phyloP scores from a whole-genome alignment of 2,888 invertebrate genomes.

The Drosophila robusta region DNA sequence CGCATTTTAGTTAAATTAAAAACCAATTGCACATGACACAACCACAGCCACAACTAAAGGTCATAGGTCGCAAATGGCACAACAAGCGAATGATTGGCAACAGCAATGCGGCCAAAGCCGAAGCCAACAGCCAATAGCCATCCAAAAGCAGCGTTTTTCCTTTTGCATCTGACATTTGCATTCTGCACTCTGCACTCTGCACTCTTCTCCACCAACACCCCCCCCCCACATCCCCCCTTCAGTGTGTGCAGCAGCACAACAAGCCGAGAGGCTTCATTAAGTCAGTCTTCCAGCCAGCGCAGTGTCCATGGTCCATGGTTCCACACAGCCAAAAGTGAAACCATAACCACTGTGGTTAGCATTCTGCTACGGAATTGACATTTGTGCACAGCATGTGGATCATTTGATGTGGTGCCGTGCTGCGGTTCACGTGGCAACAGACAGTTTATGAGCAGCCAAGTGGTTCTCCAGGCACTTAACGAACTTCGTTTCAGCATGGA shows the following conservation, averaged over 20 bases:
- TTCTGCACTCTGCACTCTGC: neutral
- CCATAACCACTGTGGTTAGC: conserved; percentile 11
- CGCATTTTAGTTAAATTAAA: conserved; percentile 78
- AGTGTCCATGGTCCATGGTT: too few relatives aligned
- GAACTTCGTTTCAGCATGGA: conserved; percentile 1
- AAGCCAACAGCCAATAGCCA: conserved; percentile 8
- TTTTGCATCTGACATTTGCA: conserved; percentile 55
- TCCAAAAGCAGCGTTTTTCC: conserved; percentile 15
- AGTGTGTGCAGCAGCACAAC: neutral
- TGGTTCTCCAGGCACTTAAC: neutral
- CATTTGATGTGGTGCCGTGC: conserved; percentile 8
- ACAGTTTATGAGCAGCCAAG: neutral
- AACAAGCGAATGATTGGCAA: conserved; percentile 60
- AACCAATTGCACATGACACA: conserved; percentile 69
- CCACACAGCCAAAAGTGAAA: conserved; percentile 3
- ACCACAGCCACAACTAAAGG: conserved; percentile 49
- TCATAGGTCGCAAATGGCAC: conserved; percentile 57
- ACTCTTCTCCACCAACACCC: too few relatives aligned
- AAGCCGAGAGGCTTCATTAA: conserved; percentile 12
- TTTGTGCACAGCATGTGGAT: conserved; percentile 6
- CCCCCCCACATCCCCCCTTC: neutral
- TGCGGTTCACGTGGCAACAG: conserved; percentile 5
- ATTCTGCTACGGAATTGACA: conserved; percentile 10
- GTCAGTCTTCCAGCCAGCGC: neutral
- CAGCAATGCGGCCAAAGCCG: conserved; percentile 4